These are phyloP conservation scores for Tipula confusa DNA, from an alignment of 2,888 invertebrate species.

Conservation along the genomic window DNA sequence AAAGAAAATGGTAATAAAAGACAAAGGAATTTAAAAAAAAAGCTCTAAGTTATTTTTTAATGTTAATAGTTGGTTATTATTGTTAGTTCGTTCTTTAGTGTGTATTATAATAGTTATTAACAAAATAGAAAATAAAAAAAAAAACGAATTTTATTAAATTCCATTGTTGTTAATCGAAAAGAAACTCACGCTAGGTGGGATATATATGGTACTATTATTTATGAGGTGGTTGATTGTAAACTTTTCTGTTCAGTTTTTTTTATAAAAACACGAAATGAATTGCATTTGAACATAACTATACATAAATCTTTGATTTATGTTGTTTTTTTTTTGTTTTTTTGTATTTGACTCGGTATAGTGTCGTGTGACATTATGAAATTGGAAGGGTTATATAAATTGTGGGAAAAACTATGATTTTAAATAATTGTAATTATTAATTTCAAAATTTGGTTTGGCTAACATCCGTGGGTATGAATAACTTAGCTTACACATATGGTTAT, in stretches of 20 bases:
- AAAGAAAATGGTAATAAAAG: not conserved
- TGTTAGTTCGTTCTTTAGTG: not conserved
- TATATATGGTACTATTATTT: not conserved
- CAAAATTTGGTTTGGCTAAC: too few species aligned
- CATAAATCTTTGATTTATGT: not conserved
- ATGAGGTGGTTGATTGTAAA: slow-evolving; percentile 12
- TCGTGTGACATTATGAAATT: not conserved
- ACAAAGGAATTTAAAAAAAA: not conserved
- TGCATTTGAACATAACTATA: not conserved
- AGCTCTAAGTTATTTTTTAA: not conserved
- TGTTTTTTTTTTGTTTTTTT: too few species aligned
- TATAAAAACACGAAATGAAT: not conserved
- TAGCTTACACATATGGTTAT: too few species aligned
- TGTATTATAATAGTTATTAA: slow-evolving; percentile 25
- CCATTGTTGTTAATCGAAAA: slow-evolving; percentile 7
- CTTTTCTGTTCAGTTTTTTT: not conserved
- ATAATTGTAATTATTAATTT: too few species aligned
- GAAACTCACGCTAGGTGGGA: not conserved
- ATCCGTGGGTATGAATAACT: too few species aligned
- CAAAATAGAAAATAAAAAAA: too few species aligned
- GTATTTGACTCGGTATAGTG: not conserved
- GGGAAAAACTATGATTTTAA: too few species aligned
- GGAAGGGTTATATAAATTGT: too few species aligned
- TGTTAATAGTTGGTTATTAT: not conserved
- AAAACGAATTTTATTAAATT: not conserved